Evolutionary conservation across 2,888 invertebrate species (phyloP), one percentile per base, ranked within the genome.

Genomic region (Papilio elwesi): DNA sequence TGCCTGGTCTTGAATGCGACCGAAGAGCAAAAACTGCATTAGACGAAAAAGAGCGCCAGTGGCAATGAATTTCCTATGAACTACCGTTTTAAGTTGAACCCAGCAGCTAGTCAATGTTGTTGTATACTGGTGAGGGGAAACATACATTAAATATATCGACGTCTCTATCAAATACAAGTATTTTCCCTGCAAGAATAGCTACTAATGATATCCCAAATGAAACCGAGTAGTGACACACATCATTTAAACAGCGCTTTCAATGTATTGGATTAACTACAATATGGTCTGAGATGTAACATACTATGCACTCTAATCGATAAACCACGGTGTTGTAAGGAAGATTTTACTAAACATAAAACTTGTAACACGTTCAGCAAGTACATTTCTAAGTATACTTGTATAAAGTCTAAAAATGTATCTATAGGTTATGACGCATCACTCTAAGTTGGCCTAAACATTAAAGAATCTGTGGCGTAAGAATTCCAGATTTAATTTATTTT

Each of bases 11-110:
- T 78, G 81, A 83, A 82, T 86, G 82, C 83, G 81, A 77, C 74
- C 76, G 76, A 76, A 82, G 77, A 83, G 83, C 83, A 87, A 87
- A 87, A 88, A 87, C 85, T 86, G 80, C 83, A 84, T 88, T 84
- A 86, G 82, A 81, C 10, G 59, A n/a, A 77, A 63, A 68, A 77
- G 63, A 68, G 72, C 62, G 74, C 75, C 76, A 73, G 78, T 77
- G 80, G 78, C 87, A 85, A 91, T 91, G 91, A 90, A 91, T 92
- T 89, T 86, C 83, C 86, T 90, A 91, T 90, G 90, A 88, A 82
- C 78, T 77, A 76, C 78, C 77, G 78, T 88, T 91, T 91, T 90
- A 89, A 87, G 84, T 84, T 81, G 78, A 78, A 78, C 83, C 77
- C 80, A 87, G 87, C 88, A 88, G 82, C 79, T 80, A 79, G 79